phyloP scores from a whole-genome alignment of 2,888 invertebrate species.

The Adela reaumurella region DNA sequence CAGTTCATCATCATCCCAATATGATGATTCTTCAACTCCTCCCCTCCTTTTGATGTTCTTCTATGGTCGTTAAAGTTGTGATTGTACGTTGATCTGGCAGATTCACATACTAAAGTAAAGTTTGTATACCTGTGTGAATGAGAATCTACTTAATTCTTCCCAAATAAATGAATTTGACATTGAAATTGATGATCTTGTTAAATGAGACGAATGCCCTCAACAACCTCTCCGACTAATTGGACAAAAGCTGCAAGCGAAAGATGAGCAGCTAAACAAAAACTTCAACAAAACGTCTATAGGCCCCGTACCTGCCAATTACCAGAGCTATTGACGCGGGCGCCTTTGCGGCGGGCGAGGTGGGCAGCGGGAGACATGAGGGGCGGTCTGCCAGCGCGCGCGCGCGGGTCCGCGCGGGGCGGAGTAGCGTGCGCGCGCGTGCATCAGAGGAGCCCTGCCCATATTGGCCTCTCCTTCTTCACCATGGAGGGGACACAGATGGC shows the following conservation, averaged over 20 bases:
- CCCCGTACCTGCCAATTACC: constrained; percentile 15
- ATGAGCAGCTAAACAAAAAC: background rate
- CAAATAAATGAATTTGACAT: no score
- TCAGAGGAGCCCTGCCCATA: constrained; percentile 2
- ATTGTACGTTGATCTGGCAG: no score
- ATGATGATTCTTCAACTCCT: no score
- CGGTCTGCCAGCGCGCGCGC: constrained; percentile 44
- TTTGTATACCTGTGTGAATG: no score
- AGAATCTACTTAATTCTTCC: no score
- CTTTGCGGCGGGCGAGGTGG: constrained; percentile 27
- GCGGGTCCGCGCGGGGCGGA: constrained; percentile 48
- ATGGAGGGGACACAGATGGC: constrained; percentile 6
- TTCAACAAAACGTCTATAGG: background rate
- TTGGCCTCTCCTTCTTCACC: background rate
- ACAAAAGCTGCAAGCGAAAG: background rate
- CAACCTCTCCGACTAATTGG: background rate
- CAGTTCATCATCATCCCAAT: no score
- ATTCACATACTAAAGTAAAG: no score
- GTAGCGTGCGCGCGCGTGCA: constrained; percentile 23
- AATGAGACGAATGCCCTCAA: background rate
- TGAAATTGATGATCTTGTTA: no score
- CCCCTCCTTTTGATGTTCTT: no score
- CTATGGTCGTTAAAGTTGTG: no score
- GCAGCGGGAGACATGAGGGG: constrained; percentile 22
- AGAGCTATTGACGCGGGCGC: constrained; percentile 48